Percentiles rank a stretch among this genome's conserved stretches.
Conservation (phyloP, 1,140 invertebrate species). For the Streblospio benedicti region DNA sequence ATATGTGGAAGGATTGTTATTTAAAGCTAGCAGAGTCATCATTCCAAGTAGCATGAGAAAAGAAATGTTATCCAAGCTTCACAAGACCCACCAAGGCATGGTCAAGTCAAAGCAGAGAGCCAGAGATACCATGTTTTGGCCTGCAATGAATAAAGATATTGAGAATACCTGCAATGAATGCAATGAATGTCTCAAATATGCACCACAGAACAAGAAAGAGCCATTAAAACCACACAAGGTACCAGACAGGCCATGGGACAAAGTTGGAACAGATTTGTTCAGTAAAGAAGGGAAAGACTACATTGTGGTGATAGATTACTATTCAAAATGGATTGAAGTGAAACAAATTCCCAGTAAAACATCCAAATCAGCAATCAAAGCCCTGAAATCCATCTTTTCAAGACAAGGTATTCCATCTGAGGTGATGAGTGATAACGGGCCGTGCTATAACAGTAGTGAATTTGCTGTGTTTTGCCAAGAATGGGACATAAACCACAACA, state of each 20-base stretch:
- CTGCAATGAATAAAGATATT: conserved; percentile 25
- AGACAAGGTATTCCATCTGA: conserved; percentile 24
- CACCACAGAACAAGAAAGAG: background rate
- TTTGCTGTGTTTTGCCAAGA: conserved; percentile 10
- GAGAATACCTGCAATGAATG: conserved; percentile 20
- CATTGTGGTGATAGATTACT: conserved; percentile 27
- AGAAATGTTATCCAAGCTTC: conserved; percentile 20
- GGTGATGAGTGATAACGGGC: conserved; percentile 24
- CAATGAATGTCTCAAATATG: conserved; percentile 17
- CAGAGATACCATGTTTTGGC: conserved; percentile 22
- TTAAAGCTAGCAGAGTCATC: conserved; percentile 20
- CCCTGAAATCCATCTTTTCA: conserved; percentile 19
- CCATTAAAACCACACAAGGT: background rate
- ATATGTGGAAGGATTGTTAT: conserved; percentile 17
- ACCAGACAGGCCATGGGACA: background rate
- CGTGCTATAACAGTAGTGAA: conserved; percentile 12
- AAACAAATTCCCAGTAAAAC: conserved; percentile 14
- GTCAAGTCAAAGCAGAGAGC: conserved; percentile 18
- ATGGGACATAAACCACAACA: background rate
- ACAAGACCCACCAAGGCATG: conserved; percentile 21
- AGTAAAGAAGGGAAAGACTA: conserved; percentile 1
- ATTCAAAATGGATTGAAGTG: conserved; percentile 25
- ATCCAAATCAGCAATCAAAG: conserved; percentile 10
- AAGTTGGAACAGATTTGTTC: background rate
- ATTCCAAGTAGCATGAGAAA: conserved; percentile 15